phyloP scores from a whole-genome alignment of 2,113 vertebrate species.

The Colius striatus region DNA sequence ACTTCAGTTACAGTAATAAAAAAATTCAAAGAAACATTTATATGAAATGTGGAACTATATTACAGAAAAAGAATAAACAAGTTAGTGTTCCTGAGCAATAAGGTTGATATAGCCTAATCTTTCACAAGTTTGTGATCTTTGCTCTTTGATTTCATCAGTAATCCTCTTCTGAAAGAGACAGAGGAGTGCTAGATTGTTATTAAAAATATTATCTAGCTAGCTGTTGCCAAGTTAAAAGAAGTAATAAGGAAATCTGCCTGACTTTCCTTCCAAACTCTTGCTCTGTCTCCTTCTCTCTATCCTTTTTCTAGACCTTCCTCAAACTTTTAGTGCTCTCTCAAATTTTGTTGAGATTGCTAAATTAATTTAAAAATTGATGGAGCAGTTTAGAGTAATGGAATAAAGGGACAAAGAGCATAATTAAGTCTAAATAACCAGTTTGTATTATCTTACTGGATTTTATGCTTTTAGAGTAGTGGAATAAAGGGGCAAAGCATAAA shows the following conservation, averaged over 20 bases:
- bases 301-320: not conserved
- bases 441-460: not conserved
- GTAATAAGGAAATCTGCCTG: not conserved
- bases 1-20: not conserved
- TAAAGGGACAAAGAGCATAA: not conserved
- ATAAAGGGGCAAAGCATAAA: not conserved
- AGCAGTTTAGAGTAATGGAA: not conserved
- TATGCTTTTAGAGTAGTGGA: not conserved
- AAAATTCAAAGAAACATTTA: not conserved
- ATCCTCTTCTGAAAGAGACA: not conserved
- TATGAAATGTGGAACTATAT: not conserved
- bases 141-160: not conserved
- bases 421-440: not conserved
- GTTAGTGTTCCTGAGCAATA: not conserved
- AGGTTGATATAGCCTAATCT: not conserved
- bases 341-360: not conserved
- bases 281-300: rapidly evolving
- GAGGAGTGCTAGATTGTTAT: not conserved
- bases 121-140: not conserved
- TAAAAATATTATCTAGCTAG: not conserved
- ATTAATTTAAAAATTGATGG: not conserved
- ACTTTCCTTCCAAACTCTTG: not conserved
- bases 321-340: not conserved
- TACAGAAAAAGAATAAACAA: not conserved
- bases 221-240: not conserved